A percentile compares a stretch with the other conserved stretches of the same genome.
Conservation (phyloP, 2,113 vertebrate species). For the Aegotheles bennettii region DNA sequence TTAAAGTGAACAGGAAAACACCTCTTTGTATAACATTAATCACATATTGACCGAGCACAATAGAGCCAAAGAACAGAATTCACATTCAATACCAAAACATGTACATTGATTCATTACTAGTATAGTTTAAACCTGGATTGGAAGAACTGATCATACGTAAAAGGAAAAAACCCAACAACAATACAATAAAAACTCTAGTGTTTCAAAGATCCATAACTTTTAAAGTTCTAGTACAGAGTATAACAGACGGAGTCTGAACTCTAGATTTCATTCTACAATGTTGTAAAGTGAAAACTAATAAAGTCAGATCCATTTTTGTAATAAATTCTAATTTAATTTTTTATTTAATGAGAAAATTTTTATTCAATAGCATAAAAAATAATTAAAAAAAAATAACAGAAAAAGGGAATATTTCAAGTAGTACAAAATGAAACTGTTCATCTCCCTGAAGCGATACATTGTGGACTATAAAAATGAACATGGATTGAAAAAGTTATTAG, state of each 20-base stretch:
- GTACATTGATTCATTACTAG: not conserved
- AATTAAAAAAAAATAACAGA: not conserved
- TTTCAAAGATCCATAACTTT: not conserved
- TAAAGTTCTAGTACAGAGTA: not conserved
- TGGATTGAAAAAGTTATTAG: not conserved
- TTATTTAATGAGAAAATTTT: not conserved
- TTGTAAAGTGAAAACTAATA: not conserved
- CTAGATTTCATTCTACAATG: not conserved
- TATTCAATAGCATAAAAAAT: not conserved
- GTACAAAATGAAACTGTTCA: not conserved
- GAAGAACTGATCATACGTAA: not conserved
- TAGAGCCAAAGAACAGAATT: not conserved
- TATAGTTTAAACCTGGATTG: not conserved
- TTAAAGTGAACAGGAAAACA: not conserved
- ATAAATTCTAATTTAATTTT: not conserved
- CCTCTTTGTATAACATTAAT: not conserved
- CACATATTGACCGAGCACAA: not conserved
- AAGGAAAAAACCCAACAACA: rapidly evolving
- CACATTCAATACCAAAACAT: not conserved
- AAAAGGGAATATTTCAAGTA: not conserved
- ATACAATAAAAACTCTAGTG: not conserved
- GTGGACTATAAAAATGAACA: not conserved
- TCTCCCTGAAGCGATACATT: not conserved
- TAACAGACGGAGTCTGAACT: not conserved
- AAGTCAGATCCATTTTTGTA: not conserved